A percentile compares a stretch with the other conserved stretches of the same genome.
phyloP scores from a whole-genome alignment of 2,113 vertebrate genomes.

The Pelecanus crispus region DNA sequence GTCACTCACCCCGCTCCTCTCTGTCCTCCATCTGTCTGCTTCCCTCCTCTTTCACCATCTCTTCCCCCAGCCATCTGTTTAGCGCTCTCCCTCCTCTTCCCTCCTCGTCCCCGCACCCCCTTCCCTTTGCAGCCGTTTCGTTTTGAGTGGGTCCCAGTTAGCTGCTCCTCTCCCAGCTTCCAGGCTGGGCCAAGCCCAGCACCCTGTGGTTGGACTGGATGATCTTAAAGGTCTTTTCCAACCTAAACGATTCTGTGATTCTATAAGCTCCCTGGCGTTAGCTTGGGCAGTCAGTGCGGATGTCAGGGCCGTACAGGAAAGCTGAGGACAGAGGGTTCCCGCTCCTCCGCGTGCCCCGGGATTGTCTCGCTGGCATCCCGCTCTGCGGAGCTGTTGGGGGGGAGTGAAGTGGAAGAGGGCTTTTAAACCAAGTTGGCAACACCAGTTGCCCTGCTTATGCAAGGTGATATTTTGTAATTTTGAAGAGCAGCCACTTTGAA shows the following conservation, averaged over 20 bases:
- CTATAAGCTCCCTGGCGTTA: accelerated
- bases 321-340: background rate
- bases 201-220: too few relatives aligned
- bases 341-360: background rate
- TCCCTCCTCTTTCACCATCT: constrained; percentile 11
- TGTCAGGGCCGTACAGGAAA: accelerated
- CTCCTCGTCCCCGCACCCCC: background rate
- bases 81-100: background rate
- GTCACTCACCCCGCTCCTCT: constrained; percentile 43
- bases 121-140: background rate
- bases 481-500: background rate
- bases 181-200: background rate
- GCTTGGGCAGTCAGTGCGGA: background rate
- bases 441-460: background rate
- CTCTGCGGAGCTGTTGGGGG: background rate
- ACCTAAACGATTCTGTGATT: too few relatives aligned
- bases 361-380: background rate
- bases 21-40: constrained; percentile 47
- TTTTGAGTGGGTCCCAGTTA: background rate
- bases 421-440: background rate
- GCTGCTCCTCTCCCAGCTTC: background rate
- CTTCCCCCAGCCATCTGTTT: constrained; percentile 43
- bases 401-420: background rate
- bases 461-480: background rate
- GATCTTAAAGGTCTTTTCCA: too few relatives aligned